Base-by-base conservation (phyloP, 1,140 invertebrate genomes). In the Heliconius hermathena region DNA sequence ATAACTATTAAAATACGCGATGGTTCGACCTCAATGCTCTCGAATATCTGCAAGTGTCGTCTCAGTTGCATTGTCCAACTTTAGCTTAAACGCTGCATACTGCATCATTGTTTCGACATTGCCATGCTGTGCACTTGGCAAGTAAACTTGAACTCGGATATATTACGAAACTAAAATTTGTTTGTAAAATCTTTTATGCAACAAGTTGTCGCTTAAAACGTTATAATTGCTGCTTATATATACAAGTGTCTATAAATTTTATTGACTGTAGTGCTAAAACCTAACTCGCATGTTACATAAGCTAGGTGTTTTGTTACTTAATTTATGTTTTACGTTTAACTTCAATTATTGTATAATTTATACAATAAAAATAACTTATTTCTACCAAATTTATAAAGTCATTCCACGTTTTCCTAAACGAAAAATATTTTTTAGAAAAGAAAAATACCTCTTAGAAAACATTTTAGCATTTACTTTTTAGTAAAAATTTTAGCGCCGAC, bases 1-100 rank as follows among this genome's bases (percentile, higher is more conserved):
- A 83, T 87, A 88, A 90, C 89, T 89, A 93, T 92, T 92, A 91
- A 91, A 90, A 91, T 89, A 85, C 81, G 82, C 81, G 84, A 90
- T 87, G 90, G 87, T 82, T 89, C 90, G 87, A 85, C 88, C 90
- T 87, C 87, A 89, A 92, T 85, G 72, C 81, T 83, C 85, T 82
- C 75, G 80, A 82, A 86, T 87, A 87, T 88, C 85, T 87, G 80
- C 82, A 82, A 84, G 84, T 84, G 82, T 84, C 81, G 74, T 84
- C 76, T 85, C 82, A 73, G 77, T 80, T 83, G 82, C 79, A 86
- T 86, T 88, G 82, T 81, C 80, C 74, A 81, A 78, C 73, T 81
- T 81, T 78, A 81, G 74, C 76, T 81, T 78, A 76, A 80, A 78
- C 73, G 73, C 46, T 73, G 76, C 74, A 78, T 75, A 81, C 66